Evolutionary conservation across 2,797 vertebrate genomes (phyloP).

Genomic region (Allenopithecus nigroviridis): DNA sequence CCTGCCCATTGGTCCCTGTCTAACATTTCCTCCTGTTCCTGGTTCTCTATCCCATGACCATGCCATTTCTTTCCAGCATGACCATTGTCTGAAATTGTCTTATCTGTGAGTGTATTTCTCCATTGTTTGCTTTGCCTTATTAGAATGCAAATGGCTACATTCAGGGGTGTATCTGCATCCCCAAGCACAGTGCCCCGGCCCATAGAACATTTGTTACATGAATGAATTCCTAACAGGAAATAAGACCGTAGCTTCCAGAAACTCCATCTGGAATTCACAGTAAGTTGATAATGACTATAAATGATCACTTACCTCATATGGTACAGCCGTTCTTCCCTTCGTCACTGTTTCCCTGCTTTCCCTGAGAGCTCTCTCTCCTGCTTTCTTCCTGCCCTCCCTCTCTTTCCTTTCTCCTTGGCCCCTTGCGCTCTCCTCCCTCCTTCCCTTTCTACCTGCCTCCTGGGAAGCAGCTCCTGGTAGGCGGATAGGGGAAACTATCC

Average conservation of each 20-base stretch:
- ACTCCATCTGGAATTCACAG: neutral
- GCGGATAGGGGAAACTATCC: neutral
- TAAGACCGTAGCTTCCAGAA: neutral
- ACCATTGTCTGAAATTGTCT: neutral
- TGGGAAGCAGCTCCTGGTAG: neutral
- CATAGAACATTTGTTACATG: neutral
- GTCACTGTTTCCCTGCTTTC: neutral
- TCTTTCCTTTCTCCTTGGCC: neutral
- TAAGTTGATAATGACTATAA: neutral
- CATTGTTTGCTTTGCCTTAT: neutral
- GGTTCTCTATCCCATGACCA: neutral
- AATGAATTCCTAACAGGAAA: constrained; percentile 6
- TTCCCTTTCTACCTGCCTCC: neutral
- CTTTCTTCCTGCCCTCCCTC: neutral
- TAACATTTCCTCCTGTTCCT: fast-evolving
- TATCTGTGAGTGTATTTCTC: neutral
- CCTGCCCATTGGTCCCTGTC: neutral
- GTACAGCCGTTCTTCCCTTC: too few species aligned
- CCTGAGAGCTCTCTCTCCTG: neutral
- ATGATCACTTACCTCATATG: neutral
- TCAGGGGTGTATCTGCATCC: neutral
- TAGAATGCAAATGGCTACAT: neutral
- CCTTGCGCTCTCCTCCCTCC: too few species aligned
- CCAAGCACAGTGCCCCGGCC: neutral
- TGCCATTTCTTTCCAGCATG: neutral